Percentiles rank a stretch among this genome's conserved stretches.
Evolutionary conservation across 2,797 vertebrate genomes (phyloP).

Genomic region (Neopelma chrysocephalum): DNA sequence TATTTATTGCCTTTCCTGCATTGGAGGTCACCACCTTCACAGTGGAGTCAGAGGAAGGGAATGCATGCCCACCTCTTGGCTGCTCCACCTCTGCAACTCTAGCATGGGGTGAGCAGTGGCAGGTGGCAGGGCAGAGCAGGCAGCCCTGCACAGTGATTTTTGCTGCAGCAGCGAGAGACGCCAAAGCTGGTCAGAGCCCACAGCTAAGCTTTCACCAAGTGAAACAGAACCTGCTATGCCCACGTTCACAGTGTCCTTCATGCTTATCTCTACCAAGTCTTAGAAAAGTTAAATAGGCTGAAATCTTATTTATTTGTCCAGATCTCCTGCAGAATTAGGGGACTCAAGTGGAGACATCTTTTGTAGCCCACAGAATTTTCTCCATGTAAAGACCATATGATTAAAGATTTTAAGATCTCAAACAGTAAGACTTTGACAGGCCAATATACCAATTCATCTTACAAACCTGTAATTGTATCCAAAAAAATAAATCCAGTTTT

Average conservation of each 20-base stretch:
- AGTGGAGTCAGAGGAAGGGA: background rate
- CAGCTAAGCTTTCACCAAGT: background rate
- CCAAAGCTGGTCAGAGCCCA: background rate
- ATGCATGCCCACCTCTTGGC: background rate
- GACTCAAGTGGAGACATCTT: background rate
- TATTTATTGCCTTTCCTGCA: background rate
- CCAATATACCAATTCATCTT: background rate
- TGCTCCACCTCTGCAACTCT: background rate
- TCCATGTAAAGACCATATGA: background rate
- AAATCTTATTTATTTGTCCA: background rate
- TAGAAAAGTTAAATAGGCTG: background rate
- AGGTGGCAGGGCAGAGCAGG: background rate
- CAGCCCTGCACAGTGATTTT: background rate
- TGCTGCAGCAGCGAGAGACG: background rate
- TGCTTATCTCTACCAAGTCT: background rate
- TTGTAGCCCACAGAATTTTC: background rate
- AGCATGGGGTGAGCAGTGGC: background rate
- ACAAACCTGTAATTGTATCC: constrained; percentile 18
- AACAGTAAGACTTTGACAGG: background rate
- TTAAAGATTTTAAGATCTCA: constrained; percentile 20
- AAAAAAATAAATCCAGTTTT: constrained; percentile 1
- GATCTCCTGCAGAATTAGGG: background rate
- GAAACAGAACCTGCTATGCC: rapidly evolving
- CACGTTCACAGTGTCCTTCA: background rate
- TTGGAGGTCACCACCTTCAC: background rate